These are phyloP conservation scores for Psophia crepitans DNA, from an alignment of 2,113 vertebrate species.

Conservation along the genomic window DNA sequence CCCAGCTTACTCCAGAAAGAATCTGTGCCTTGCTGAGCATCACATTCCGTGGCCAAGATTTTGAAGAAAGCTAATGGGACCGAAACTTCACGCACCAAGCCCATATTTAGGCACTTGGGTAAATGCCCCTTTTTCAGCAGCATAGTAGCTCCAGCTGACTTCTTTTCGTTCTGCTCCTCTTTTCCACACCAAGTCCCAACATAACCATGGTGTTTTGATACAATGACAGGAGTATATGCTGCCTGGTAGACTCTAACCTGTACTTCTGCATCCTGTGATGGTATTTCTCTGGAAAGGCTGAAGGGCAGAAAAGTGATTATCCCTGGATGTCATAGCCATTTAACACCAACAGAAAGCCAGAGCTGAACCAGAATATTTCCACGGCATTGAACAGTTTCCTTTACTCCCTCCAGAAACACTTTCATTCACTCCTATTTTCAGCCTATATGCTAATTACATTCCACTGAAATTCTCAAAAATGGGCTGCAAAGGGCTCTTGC, in stretches of 20 bases:
- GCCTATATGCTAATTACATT: background rate
- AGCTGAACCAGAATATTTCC: background rate
- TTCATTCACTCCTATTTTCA: background rate
- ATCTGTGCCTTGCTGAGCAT: background rate
- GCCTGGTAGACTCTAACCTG: background rate
- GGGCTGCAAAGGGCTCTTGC: background rate
- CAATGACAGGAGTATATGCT: background rate
- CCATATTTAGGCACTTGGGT: background rate
- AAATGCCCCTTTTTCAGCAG: background rate
- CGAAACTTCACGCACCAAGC: background rate
- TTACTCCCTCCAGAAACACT: background rate
- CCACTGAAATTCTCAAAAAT: background rate
- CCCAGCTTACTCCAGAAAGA: background rate
- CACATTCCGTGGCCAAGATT: background rate
- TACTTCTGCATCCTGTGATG: background rate
- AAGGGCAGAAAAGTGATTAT: background rate
- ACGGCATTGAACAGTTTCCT: background rate
- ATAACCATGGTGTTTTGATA: background rate
- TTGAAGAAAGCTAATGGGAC: background rate
- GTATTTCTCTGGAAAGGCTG: background rate
- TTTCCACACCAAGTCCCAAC: background rate
- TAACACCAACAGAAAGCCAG: background rate
- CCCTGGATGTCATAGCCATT: background rate
- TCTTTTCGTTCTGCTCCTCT: background rate
- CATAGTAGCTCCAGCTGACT: background rate